Evolutionary conservation across 2,113 vertebrate species (phyloP), one percentile per base, ranked within the genome.

Genomic region (Pseudorhombus dupliciocellatus): DNA sequence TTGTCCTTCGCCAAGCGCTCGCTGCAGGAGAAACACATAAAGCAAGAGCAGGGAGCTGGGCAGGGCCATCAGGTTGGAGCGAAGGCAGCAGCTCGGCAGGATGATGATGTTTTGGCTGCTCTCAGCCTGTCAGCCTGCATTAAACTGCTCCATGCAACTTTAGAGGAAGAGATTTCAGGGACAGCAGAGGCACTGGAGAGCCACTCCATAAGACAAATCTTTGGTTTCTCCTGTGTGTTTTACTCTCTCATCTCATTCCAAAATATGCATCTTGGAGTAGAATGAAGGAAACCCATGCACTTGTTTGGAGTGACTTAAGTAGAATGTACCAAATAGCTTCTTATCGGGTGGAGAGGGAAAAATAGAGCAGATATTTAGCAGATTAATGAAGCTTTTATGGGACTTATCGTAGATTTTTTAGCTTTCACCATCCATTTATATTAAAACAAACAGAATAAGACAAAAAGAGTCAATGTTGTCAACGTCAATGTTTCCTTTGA

Each of bases 1-100:
- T 90, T 87, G 88, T 90, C 87, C 77, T 82, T 89, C 74, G 24
- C 88, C 73, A 73, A 89, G 82, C 77, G 78, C 68, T 84, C 58
- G 31, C 86, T 81, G 84, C 61, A 77, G 85, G 75, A 73, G 74
- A 46, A 84, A 88, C 75, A 85, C 79, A 88, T 84, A 85, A 88
- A 89, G 85, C 81, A 85, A 80, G 64, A 67, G 72, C 60, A 70
- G 84, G 76, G 61, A 60, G 54, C 58, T 34, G 71, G 61, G 79
- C 53, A 78, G 56, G 62, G 74, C 76, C 18, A 21, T 4, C 20
- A 67, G 53, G 65, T 65, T 70, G 75, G 52, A 81, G 77, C 42
- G 15, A 80, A 48, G 48, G 76, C 75, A 73, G 69, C 37, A 73
- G 61, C 77, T 59, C 54, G 55, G 57, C 34, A 77, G 60, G 71